These are phyloP conservation scores for Arbacia lixula DNA, from an alignment of 53 echinoderm and acorn worm genomes.

Conservation along the genomic window DNA sequence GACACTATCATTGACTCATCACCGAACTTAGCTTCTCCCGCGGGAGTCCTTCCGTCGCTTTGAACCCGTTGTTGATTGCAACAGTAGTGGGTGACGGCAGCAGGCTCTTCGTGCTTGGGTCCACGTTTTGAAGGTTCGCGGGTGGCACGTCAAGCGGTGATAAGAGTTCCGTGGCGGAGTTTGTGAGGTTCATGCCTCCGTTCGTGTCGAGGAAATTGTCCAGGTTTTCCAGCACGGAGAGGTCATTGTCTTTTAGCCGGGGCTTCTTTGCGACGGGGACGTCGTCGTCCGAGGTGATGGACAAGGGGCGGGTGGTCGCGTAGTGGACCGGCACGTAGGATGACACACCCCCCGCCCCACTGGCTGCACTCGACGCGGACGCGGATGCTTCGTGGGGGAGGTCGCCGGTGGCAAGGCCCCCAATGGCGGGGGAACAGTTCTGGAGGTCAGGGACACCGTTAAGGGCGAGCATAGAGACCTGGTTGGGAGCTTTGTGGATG, in stretches of 20 bases:
- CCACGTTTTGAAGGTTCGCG: slow-evolving; percentile 37
- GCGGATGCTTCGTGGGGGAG: slow-evolving; percentile 81
- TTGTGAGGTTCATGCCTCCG: slow-evolving; percentile 42
- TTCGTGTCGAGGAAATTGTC: slow-evolving; percentile 48
- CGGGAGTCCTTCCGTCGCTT: slow-evolving; percentile 13
- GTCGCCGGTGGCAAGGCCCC: slow-evolving; percentile 79
- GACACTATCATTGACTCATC: slow-evolving; percentile 22
- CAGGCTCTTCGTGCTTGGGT: slow-evolving; percentile 7
- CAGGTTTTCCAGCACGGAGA: slow-evolving; percentile 62
- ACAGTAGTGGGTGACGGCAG: slow-evolving; percentile 1
- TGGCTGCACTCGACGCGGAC: slow-evolving; percentile 35
- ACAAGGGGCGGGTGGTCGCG: slow-evolving; percentile 38
- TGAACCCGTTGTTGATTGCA: slow-evolving; percentile 10
- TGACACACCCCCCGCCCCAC: neutral
- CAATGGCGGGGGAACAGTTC: slow-evolving; percentile 85
- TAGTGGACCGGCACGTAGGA: neutral
- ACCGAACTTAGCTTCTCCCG: slow-evolving; percentile 34
- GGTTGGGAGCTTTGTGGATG: slow-evolving; percentile 65
- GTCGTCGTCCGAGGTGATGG: slow-evolving; percentile 50
- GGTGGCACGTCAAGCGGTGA: slow-evolving; percentile 7
- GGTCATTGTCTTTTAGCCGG: slow-evolving; percentile 60
- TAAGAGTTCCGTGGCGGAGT: slow-evolving; percentile 37
- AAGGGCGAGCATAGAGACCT: slow-evolving; percentile 61
- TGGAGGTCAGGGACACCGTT: slow-evolving; percentile 76
- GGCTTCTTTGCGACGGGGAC: slow-evolving; percentile 61